Evolutionary conservation across 2,888 invertebrate genomes (phyloP).

Genomic region (Brachyptera risi): DNA sequence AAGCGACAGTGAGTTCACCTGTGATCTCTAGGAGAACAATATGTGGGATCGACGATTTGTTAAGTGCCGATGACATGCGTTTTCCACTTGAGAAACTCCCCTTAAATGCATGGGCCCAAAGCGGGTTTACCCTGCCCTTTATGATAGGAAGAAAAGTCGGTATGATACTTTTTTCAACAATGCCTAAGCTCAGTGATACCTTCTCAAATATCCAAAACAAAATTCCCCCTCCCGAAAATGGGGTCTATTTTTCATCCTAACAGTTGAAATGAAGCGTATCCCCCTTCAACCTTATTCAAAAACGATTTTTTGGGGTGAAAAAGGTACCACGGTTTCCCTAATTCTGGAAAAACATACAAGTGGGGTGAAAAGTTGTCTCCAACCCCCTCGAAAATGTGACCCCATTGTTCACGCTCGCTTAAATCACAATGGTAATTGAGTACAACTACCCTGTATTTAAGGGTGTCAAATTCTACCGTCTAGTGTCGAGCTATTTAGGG

Average conservation of each 20-base stretch:
- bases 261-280: slow-evolving; percentile 2
- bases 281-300: slow-evolving; percentile 19
- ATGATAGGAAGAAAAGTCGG: not conserved
- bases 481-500: slow-evolving; percentile 3
- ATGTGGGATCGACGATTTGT: not conserved
- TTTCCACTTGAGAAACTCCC: slow-evolving; percentile 9
- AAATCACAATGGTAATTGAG: slow-evolving; percentile 22
- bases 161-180: slow-evolving; percentile 3
- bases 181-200: slow-evolving; percentile 9
- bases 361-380: slow-evolving; percentile 20
- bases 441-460: slow-evolving; percentile 17
- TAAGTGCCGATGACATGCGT: slow-evolving; percentile 3
- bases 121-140: not conserved
- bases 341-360: slow-evolving; percentile 15
- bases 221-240: not conserved
- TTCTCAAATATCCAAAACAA: slow-evolving; percentile 20
- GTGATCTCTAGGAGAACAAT: not conserved
- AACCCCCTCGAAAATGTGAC: slow-evolving; percentile 10
- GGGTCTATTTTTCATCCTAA: not conserved
- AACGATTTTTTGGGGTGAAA: slow-evolving; percentile 13
- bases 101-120: not conserved
- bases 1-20: too few species aligned
- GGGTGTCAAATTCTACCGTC: slow-evolving; percentile 19
- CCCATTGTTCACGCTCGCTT: slow-evolving; percentile 21
- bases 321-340: slow-evolving; percentile 20